A percentile compares a stretch with the other conserved stretches of the same genome.
Evolutionary conservation across 2,113 vertebrate species (phyloP).

Genomic region (Hippocampus mohnikei): DNA sequence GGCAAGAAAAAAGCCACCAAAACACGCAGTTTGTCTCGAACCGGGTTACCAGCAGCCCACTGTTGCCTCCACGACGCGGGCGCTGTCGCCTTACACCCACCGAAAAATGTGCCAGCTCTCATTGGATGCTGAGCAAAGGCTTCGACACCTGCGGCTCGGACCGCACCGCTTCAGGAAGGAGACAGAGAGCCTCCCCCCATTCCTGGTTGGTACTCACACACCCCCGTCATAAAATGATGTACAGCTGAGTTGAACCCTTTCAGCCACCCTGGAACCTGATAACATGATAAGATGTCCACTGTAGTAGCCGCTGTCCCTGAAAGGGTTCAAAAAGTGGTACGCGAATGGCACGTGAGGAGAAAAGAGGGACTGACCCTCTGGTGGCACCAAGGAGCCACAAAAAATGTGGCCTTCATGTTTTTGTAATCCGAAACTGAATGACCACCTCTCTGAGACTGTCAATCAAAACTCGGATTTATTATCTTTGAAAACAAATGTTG

Average conservation of each 20-base stretch:
- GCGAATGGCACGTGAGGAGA: no score
- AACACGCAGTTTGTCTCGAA: background rate
- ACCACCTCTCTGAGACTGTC: background rate
- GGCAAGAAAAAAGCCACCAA: slow-evolving; percentile 19
- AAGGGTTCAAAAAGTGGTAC: no score
- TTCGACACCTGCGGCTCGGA: slow-evolving; percentile 86
- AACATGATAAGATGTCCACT: no score
- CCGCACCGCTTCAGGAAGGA: slow-evolving; percentile 91
- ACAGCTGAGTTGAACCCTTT: no score
- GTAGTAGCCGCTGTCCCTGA: no score
- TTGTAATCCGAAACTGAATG: no score
- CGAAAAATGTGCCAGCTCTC: slow-evolving; percentile 92
- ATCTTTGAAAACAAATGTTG: background rate
- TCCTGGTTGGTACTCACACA: slow-evolving; percentile 75
- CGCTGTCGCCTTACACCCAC: slow-evolving; percentile 89
- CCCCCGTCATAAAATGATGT: background rate
- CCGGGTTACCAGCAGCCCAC: slow-evolving; percentile 84
- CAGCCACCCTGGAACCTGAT: no score
- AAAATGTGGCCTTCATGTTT: no score
- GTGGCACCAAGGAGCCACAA: no score
- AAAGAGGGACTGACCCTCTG: no score
- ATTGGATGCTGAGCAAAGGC: slow-evolving; percentile 79
- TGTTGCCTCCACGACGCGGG: slow-evolving; percentile 82
- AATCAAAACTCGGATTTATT: background rate
- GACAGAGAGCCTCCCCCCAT: slow-evolving; percentile 79